Evolutionary conservation across 2,888 invertebrate genomes (phyloP).

Genomic region (Malthinus flaveolus): DNA sequence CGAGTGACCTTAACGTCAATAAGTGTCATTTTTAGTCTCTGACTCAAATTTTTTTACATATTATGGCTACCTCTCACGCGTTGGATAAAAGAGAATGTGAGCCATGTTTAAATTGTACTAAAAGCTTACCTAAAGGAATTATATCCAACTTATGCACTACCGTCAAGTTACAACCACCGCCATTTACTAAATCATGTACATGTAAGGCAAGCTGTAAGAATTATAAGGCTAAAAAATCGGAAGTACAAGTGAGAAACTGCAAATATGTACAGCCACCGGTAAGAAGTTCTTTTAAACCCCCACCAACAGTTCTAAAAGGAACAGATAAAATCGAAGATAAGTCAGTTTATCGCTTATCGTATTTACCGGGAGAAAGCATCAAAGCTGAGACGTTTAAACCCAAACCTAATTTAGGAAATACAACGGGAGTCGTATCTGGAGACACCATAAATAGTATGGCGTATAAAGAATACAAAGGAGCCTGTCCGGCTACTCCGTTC

Average conservation of each 20-base stretch:
- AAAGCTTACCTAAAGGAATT: not conserved
- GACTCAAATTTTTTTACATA: no score
- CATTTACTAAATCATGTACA: not conserved
- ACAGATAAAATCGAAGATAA: slow-evolving; percentile 10
- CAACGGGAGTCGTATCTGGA: slow-evolving; percentile 26
- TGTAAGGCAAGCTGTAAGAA: slow-evolving; percentile 8
- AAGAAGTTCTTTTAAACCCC: slow-evolving; percentile 12
- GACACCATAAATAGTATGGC: slow-evolving; percentile 61
- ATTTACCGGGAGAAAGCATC: slow-evolving; percentile 19
- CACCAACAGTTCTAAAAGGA: not conserved
- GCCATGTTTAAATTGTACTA: no score
- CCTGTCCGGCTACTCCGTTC: slow-evolving; percentile 55
- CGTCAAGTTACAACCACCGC: not conserved
- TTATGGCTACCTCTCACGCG: no score
- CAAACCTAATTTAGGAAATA: slow-evolving; percentile 40
- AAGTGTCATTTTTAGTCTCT: no score
- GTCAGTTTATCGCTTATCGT: slow-evolving; percentile 22
- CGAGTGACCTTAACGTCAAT: no score
- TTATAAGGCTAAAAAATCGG: not conserved
- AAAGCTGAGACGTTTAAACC: slow-evolving; percentile 38
- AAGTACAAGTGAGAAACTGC: slow-evolving; percentile 1
- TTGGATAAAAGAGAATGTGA: no score
- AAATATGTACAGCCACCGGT: slow-evolving; percentile 18
- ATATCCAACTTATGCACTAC: not conserved
- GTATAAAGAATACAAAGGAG: slow-evolving; percentile 56